Percentiles rank a stretch among this genome's conserved stretches.
Evolutionary conservation across 2,113 vertebrate species (phyloP).

Genomic region (Podarcis muralis): DNA sequence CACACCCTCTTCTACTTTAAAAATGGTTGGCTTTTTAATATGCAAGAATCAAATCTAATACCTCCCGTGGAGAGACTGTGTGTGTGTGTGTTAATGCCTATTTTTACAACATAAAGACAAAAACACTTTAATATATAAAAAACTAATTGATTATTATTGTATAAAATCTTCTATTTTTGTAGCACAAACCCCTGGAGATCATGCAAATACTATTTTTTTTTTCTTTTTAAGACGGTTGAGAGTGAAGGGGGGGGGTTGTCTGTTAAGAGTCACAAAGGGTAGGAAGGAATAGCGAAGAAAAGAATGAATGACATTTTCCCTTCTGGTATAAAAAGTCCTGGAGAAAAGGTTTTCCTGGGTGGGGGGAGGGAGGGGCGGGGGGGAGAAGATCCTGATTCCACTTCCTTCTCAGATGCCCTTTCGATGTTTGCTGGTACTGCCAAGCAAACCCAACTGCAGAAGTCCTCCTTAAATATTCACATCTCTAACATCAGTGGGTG

Average conservation of each 20-base stretch:
- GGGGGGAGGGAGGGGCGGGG: neutral
- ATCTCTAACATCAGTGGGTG: conserved; percentile 95
- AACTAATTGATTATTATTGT: conserved; percentile 82
- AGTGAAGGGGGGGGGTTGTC: conserved; percentile 69
- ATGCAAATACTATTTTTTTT: conserved; percentile 75
- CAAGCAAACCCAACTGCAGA: conserved; percentile 63
- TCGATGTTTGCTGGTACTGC: conserved; percentile 58
- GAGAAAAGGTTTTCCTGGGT: conserved; percentile 59
- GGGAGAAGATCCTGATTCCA: conserved; percentile 59
- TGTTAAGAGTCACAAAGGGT: conserved; percentile 76
- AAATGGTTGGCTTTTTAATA: conserved; percentile 78
- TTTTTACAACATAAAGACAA: conserved; percentile 79
- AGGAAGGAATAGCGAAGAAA: conserved; percentile 72
- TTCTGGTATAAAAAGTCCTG: conserved; percentile 74
- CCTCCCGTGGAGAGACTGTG: conserved; percentile 75
- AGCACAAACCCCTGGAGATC: conserved; percentile 74
- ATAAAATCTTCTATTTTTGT: conserved; percentile 75
- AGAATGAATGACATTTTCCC: conserved; percentile 71
- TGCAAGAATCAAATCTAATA: conserved; percentile 76
- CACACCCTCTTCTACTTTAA: conserved; percentile 82
- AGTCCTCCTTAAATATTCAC: conserved; percentile 89
- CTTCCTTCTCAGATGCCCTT: conserved; percentile 65
- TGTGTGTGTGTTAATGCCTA: conserved; percentile 76
- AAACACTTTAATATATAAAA: conserved; percentile 79
- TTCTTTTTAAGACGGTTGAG: conserved; percentile 72